These are phyloP conservation scores for Conistra vaccinii DNA, from an alignment of 2,888 invertebrate species.

Conservation along the genomic window DNA sequence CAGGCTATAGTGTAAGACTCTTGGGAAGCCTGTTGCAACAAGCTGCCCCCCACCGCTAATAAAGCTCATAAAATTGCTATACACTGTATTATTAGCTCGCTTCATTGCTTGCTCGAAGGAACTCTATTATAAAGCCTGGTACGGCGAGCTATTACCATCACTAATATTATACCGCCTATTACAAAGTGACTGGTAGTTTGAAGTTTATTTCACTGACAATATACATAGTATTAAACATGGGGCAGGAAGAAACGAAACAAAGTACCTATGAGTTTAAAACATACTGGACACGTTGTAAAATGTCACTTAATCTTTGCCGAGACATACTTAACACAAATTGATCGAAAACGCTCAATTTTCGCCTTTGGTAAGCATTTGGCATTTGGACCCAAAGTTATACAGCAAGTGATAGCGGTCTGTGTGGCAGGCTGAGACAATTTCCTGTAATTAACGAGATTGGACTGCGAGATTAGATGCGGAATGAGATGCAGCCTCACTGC, in stretches of 20 bases:
- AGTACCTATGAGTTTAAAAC: not conserved
- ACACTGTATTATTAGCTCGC: not conserved
- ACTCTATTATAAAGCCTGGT: not conserved
- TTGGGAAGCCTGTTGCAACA: slow-evolving; percentile 5
- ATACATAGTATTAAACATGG: not conserved
- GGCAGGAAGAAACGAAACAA: not conserved
- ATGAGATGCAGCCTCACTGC: slow-evolving; percentile 27
- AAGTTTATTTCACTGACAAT: not conserved
- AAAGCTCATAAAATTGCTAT: not conserved
- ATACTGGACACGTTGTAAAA: too few species aligned
- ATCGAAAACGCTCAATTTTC: not conserved
- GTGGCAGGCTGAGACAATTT: slow-evolving; percentile 14
- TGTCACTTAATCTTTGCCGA: too few species aligned
- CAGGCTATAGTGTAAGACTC: not conserved
- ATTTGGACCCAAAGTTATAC: not conserved
- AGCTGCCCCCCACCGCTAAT: not conserved
- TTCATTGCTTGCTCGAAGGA: not conserved
- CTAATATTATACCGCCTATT: too few species aligned
- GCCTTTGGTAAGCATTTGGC: not conserved
- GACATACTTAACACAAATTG: not conserved
- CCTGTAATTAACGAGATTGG: slow-evolving; percentile 32
- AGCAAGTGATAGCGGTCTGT: not conserved
- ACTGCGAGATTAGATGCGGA: slow-evolving; percentile 26
- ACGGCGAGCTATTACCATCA: too few species aligned
- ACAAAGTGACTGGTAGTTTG: not conserved